These are phyloP conservation scores for Morpho helenor DNA, from an alignment of 2,888 invertebrate genomes.

Conservation along the genomic window DNA sequence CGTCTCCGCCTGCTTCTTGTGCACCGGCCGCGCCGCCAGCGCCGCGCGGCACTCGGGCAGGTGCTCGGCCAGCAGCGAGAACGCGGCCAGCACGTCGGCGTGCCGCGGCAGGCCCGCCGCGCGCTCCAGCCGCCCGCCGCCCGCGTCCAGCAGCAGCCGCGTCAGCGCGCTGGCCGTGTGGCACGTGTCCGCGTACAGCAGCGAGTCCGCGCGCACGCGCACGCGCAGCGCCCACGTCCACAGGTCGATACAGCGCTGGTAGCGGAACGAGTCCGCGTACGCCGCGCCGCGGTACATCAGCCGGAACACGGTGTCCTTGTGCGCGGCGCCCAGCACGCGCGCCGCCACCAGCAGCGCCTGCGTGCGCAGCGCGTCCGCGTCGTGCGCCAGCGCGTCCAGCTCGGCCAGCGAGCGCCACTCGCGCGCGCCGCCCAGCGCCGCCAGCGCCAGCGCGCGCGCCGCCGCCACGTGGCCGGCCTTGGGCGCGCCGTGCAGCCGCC, in stretches of 20 bases:
- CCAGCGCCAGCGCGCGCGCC: conserved; percentile 82
- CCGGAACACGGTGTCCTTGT: conserved; percentile 92
- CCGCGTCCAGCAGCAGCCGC: conserved; percentile 88
- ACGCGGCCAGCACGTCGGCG: conserved; percentile 84
- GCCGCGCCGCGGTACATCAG: conserved; percentile 87
- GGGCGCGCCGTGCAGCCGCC: conserved; percentile 12
- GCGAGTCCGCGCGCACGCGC: conserved; percentile 87
- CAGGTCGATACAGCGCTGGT: conserved; percentile 91
- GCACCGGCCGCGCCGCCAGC: conserved; percentile 82
- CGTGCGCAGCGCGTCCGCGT: conserved; percentile 91
- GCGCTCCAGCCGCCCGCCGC: conserved; percentile 78
- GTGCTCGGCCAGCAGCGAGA: conserved; percentile 82
- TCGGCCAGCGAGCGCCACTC: conserved; percentile 88
- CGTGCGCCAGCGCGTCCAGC: conserved; percentile 84
- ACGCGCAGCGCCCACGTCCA: conserved; percentile 92
- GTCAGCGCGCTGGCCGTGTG: conserved; percentile 93
- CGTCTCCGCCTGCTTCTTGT: conserved; percentile 88
- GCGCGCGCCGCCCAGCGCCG: conserved; percentile 81
- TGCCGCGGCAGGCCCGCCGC: conserved; percentile 72
- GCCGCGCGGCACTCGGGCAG: conserved; percentile 77
- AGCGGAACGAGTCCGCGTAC: conserved; percentile 85
- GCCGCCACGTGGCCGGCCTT: conserved; percentile 80
- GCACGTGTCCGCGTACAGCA: conserved; percentile 86
- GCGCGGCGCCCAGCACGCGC: conserved; percentile 90
- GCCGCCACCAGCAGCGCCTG: conserved; percentile 93